These are phyloP conservation scores for Epinephelus coioides DNA, from an alignment of 2,797 vertebrate species.

Conservation along the genomic window DNA sequence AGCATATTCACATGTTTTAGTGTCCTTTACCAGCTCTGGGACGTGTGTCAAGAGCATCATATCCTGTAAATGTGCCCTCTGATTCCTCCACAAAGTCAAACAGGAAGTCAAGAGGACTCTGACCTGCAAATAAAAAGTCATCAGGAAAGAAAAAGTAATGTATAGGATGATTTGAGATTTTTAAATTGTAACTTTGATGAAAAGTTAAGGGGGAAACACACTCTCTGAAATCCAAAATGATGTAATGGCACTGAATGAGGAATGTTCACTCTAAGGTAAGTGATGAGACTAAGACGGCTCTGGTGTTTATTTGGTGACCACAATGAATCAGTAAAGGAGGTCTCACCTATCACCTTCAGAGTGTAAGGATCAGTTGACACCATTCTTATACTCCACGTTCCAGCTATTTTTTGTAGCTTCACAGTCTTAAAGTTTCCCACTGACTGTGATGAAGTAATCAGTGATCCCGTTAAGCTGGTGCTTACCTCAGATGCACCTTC, in stretches of 20 bases:
- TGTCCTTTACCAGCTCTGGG: conserved; percentile 70
- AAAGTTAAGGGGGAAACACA: too few relatives aligned
- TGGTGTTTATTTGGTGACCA: not conserved
- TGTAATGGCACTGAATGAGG: not conserved
- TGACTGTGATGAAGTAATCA: conserved; percentile 50
- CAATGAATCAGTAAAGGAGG: not conserved
- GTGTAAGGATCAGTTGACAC: conserved; percentile 69
- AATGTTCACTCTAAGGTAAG: not conserved
- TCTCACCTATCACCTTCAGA: conserved; percentile 77
- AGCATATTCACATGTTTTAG: not conserved
- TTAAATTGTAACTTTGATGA: not conserved
- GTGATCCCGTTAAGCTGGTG: conserved; percentile 29
- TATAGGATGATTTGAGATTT: not conserved
- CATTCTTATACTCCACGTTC: conserved; percentile 70
- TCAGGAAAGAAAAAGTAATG: not conserved
- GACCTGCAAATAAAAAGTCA: conserved; percentile 57
- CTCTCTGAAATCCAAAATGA: not conserved
- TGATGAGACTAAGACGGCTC: not conserved
- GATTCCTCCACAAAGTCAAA: conserved; percentile 74
- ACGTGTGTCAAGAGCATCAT: conserved; percentile 63
- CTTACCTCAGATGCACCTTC: conserved; percentile 65
- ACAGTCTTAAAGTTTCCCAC: conserved; percentile 73
- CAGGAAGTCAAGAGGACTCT: conserved; percentile 77
- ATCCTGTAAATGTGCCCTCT: conserved; percentile 51
- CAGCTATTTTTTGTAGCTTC: conserved; percentile 50